phyloP scores from a whole-genome alignment of 1,140 invertebrate species.

The Trichonephila clavipes region DNA sequence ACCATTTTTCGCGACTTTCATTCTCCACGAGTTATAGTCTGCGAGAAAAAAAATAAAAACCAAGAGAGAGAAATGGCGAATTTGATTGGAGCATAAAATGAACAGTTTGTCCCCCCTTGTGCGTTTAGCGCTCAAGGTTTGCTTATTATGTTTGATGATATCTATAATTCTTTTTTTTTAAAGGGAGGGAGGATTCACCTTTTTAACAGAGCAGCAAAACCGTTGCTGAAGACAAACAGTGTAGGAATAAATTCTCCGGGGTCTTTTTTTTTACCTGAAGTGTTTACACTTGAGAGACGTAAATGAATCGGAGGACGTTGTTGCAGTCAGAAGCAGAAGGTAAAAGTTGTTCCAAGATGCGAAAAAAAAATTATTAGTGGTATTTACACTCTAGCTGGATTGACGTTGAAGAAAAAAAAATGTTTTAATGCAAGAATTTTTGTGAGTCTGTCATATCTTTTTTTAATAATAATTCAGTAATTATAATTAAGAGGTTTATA shows the following conservation, averaged over 20 bases:
- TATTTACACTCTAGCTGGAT: neutral
- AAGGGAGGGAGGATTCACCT: neutral
- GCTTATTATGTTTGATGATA: neutral
- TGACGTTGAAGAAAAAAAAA: neutral
- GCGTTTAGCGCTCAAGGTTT: neutral
- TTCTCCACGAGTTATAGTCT: neutral
- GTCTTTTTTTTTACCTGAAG: neutral
- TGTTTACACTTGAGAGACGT: slow-evolving; percentile 23
- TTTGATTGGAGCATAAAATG: neutral
- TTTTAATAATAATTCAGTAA: too few species aligned
- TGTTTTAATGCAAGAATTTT: too few species aligned
- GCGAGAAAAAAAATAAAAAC: neutral
- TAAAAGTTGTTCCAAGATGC: neutral
- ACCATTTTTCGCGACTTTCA: neutral
- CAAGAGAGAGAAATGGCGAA: neutral
- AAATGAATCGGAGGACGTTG: neutral
- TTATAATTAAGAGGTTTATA: too few species aligned
- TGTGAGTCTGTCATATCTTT: too few species aligned
- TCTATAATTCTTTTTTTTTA: neutral
- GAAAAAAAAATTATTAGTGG: neutral
- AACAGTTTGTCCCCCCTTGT: neutral
- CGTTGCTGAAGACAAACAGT: neutral
- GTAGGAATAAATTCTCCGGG: neutral
- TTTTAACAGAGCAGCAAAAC: neutral
- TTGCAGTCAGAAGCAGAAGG: neutral